A percentile compares a stretch with the other conserved stretches of the same genome.
phyloP scores from a whole-genome alignment of 2,113 vertebrate genomes.

The Peromyscus polionotus region DNA sequence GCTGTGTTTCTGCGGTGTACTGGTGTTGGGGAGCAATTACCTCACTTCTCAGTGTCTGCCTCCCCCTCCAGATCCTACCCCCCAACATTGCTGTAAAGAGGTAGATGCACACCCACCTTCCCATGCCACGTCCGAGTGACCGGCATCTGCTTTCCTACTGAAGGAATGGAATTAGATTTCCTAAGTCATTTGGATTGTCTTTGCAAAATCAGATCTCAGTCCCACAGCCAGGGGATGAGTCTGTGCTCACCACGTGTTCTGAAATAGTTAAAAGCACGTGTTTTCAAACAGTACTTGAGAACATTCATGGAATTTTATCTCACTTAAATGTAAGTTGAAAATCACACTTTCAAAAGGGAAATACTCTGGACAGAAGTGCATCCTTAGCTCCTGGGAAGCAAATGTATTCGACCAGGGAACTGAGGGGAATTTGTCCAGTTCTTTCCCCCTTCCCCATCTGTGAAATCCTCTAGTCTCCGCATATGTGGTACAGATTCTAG shows the following conservation, averaged over 20 bases:
- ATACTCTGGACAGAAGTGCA: conserved; percentile 7
- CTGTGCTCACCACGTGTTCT: background rate
- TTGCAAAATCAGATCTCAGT: conserved; percentile 39
- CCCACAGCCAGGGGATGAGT: conserved; percentile 42
- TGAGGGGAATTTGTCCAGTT: conserved; percentile 17
- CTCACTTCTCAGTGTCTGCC: background rate
- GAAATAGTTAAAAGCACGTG: conserved; percentile 18
- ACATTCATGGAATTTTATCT: conserved; percentile 60
- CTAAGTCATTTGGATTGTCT: background rate
- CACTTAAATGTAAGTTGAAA: conserved; percentile 55
- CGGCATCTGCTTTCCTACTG: background rate
- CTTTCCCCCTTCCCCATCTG: conserved; percentile 31
- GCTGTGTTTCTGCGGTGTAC: fast-evolving
- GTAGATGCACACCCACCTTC: background rate
- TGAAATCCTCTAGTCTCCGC: conserved; percentile 57
- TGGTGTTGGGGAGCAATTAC: background rate
- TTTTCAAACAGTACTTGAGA: conserved; percentile 57
- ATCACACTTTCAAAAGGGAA: conserved; percentile 45
- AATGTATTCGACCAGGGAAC: conserved; percentile 13
- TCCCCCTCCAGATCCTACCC: background rate
- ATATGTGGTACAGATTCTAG: conserved; percentile 41
- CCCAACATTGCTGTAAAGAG: background rate
- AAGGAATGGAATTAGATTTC: conserved; percentile 17
- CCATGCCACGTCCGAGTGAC: background rate
- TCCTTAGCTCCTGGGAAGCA: conserved; percentile 36